Base-by-base conservation (phyloP, 2,113 vertebrate genomes). In the Misgurnus mizolepis region DNA sequence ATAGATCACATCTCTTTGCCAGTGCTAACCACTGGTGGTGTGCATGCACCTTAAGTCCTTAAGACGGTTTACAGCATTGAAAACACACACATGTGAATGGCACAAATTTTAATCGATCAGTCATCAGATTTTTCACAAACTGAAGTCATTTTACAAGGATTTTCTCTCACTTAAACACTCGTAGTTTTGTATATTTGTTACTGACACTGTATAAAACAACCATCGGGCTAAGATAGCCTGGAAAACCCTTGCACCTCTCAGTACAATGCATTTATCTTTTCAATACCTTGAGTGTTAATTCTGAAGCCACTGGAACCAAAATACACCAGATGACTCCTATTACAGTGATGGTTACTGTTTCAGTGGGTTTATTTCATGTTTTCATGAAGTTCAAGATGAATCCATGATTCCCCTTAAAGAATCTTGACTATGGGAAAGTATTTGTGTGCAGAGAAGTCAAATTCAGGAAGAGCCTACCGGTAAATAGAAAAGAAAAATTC, bases 371-470 rank as follows among this genome's bases (percentile, higher is more conserved):
- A 34, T 34, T 55, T 71, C 5, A 39, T 39, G 61, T 39, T 27
- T 61, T 11, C 6, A 3, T 4, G 9, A n/a, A 12, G 11, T 49
- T 34, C 14, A 7, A 49, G 62, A 45, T 39, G 39, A 7, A 5
- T 27, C 18, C 73, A 50, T 18, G 15, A 7, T 40, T 9, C 41
- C 49, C 10, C 14, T 93, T 94, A 99, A 85, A 99, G 95, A 83
- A 99, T 96, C 90, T 98, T 99, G 86, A 99, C 97, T 85, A 99
- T 91, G 62, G 98, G 97, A 84, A 99, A 99, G 77, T 98, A 99
- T 78, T 97, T 99, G 91, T 99, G 97, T 84, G 96, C 94, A 2
- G 96, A 97, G 90, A 99, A 99, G 91, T 99, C 98, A 61, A 99
- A 99, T 89, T 98, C 97, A 18, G 97, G 98, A 56, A 82, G 80